phyloP scores from a whole-genome alignment of 2,797 vertebrate species.

The Huso huso region DNA sequence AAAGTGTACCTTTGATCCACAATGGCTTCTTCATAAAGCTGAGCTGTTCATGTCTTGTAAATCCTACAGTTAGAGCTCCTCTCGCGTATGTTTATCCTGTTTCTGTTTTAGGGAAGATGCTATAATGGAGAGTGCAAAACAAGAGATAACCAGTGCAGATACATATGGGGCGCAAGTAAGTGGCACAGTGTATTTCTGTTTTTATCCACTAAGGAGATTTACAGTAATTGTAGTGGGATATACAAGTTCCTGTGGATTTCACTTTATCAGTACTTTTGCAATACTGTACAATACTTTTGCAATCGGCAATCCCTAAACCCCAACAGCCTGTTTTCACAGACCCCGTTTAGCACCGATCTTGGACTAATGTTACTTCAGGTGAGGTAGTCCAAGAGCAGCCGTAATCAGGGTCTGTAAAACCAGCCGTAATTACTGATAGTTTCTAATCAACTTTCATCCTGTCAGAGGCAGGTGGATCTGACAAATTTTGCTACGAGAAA shows the following conservation, averaged over 20 bases:
- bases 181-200: conserved; percentile 21
- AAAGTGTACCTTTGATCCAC: no score
- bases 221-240: no score
- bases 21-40: no score
- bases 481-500: conserved; percentile 97
- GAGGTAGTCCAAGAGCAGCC: no score
- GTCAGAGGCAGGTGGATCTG: conserved; percentile 81
- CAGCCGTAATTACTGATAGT: no score
- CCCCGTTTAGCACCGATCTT: conserved; percentile 3
- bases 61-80: no score
- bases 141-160: conserved; percentile 94
- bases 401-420: no score
- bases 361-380: not conserved
- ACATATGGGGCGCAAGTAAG: conserved; percentile 96
- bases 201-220: not conserved
- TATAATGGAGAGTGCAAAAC: conserved; percentile 95
- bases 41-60: no score
- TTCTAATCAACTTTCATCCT: conserved; percentile 7
- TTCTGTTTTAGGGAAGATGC: conserved; percentile 79
- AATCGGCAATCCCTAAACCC: not conserved
- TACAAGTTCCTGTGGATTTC: no score
- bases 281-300: no score
- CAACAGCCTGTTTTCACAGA: not conserved
- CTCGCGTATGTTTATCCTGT: conserved; percentile 1
- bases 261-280: no score